Evolutionary conservation across 2,113 vertebrate genomes (phyloP), one percentile per base, ranked within the genome.

Genomic region (Ceratotherium simum): DNA sequence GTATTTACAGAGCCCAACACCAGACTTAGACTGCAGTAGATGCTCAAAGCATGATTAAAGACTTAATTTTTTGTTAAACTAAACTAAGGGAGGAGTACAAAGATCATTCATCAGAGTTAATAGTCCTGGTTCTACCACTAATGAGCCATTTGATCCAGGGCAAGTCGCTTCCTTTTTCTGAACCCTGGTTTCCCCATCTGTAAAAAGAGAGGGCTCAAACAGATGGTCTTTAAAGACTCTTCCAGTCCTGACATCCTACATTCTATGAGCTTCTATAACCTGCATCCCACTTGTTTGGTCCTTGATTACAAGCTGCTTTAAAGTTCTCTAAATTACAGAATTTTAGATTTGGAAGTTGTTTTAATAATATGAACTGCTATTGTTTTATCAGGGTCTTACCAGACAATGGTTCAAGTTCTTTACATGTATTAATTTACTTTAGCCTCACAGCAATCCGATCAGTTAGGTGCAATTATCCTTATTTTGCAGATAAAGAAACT

Each of bases 91-190:
- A 96, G 65, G n/a, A 36, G 8, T 14, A 89, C 39, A 80, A 90
- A 72, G 21, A 90, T 65, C 25, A 87, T 64, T 54, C 29, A 11
- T 78, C 80, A 87, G 51, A 80, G 67, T 89, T 85, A 78, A 56
- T 0, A 78, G 58, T 64, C 73, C 58, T 85, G 14, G 42, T 62
- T 91, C 75, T 90, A 65, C 29, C n/a, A 95, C 25, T 95, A 92
- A 73, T 78, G 51, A 86, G 67, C 54, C 75, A 67, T 11, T 13
- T 18, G 17, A 62, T 69, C 7, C 11, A 72, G 33, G 65, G 46
- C 9, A 82, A 96, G 56, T 73, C n/a, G 75, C 51, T 76, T 76
- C 65, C 58, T 60, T 91, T 84, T 91, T 69, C 87, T 70, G 76
- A 87, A 93, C 10, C 5, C 86, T 79, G 27, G 29, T 62, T 67